These are phyloP conservation scores for Thereva nobilitata DNA, from an alignment of 2,888 invertebrate species.

Conservation along the genomic window DNA sequence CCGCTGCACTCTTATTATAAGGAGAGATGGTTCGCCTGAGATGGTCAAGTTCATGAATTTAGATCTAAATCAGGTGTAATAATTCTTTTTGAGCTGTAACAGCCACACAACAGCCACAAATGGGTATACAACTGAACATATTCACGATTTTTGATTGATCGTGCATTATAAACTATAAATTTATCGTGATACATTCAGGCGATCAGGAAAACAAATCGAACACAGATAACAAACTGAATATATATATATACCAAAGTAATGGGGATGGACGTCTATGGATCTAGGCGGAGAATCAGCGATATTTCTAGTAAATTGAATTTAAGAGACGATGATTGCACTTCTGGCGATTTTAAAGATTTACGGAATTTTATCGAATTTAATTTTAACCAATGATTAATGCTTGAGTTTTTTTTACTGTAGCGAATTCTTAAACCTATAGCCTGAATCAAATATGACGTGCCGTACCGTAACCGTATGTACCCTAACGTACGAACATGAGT, in stretches of 20 bases:
- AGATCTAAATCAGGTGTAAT: slow-evolving; percentile 59
- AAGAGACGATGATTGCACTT: slow-evolving; percentile 24
- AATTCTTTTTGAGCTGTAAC: slow-evolving; percentile 52
- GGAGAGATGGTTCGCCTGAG: slow-evolving; percentile 21
- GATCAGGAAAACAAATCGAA: slow-evolving; percentile 53
- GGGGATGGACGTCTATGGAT: slow-evolving; percentile 1
- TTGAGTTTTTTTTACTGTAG: no score
- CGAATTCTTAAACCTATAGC: no score
- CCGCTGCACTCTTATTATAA: no score
- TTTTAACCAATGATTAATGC: no score
- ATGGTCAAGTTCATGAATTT: slow-evolving; percentile 46
- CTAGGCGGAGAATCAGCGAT: not conserved
- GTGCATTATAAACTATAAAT: slow-evolving; percentile 60
- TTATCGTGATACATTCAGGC: slow-evolving; percentile 60
- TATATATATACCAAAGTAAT: not conserved
- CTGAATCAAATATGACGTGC: no score
- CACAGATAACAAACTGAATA: slow-evolving; percentile 1
- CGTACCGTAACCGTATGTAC: no score
- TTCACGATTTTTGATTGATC: slow-evolving; percentile 59
- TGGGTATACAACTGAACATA: slow-evolving; percentile 31
- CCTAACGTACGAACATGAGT: no score
- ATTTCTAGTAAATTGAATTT: slow-evolving; percentile 6
- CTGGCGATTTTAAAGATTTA: slow-evolving; percentile 19
- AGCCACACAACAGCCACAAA: slow-evolving; percentile 22
- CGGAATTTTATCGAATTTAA: no score